These are phyloP conservation scores for Notodonta ziczac DNA, from an alignment of 2,888 invertebrate genomes.

Conservation along the genomic window DNA sequence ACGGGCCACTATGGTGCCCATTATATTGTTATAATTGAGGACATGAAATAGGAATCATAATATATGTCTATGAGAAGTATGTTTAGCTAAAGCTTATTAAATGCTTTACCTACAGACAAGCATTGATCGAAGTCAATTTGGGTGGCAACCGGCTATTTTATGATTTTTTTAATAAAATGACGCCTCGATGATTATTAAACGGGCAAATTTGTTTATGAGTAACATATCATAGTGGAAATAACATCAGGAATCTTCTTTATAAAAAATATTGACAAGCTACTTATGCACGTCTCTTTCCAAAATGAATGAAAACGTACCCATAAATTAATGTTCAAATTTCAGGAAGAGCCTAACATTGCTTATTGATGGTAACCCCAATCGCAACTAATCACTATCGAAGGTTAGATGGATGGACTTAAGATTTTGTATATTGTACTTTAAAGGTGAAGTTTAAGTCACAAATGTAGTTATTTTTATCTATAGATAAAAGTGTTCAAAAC, in stretches of 20 bases:
- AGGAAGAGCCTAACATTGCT: conserved; percentile 8
- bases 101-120: too few species aligned
- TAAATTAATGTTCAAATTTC: not conserved
- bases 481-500: conserved; percentile 21
- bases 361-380: conserved; percentile 24
- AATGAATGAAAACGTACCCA: too few species aligned
- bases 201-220: too few species aligned
- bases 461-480: conserved; percentile 33
- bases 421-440: conserved; percentile 54
- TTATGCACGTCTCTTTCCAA: too few species aligned
- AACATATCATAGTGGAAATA: too few species aligned
- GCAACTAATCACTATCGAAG: conserved; percentile 59
- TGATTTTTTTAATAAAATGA: too few species aligned
- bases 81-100: too few species aligned
- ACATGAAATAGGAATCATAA: not conserved
- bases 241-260: too few species aligned
- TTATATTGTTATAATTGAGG: conserved; percentile 8
- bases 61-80: not conserved
- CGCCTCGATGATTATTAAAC: too few species aligned
- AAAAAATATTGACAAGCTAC: too few species aligned
- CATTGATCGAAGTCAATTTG: too few species aligned
- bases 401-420: conserved; percentile 61
- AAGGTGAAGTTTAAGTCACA: conserved; percentile 53
- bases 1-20: conserved; percentile 29
- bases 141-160: too few species aligned